phyloP scores from a whole-genome alignment of 2,888 invertebrate genomes.

The Leptothorax acervorum region DNA sequence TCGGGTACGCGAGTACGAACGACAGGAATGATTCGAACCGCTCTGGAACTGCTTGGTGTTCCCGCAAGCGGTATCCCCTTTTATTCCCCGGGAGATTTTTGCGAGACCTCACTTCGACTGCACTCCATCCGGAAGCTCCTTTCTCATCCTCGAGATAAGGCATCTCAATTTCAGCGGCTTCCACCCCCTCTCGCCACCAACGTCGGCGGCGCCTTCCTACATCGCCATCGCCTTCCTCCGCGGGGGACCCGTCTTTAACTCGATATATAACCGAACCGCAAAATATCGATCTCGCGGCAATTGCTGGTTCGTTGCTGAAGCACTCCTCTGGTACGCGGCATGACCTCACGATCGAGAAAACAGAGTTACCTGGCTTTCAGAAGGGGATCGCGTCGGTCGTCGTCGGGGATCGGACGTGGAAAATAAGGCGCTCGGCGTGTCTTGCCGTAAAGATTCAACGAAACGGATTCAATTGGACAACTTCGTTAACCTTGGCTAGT shows the following conservation, averaged over 20 bases:
- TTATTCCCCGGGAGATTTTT: conserved; percentile 79
- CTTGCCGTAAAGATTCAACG: conserved; percentile 7
- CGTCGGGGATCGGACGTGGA: conserved; percentile 40
- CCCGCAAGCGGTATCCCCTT: conserved; percentile 73
- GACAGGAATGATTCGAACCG: conserved; percentile 66
- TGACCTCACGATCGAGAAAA: conserved; percentile 36
- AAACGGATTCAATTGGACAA: conserved; percentile 38
- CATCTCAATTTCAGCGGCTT: conserved; percentile 80
- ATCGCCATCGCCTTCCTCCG: conserved; percentile 30
- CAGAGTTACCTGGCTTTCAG: conserved; percentile 45
- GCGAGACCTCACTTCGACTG: conserved; percentile 73
- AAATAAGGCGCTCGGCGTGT: conserved; percentile 35
- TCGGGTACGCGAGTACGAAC: conserved; percentile 69
- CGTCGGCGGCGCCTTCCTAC: conserved; percentile 19
- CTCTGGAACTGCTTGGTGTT: conserved; percentile 65
- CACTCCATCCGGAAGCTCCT: conserved; percentile 75
- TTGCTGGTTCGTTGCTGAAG: conserved; percentile 47
- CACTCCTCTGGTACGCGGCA: conserved; percentile 34
- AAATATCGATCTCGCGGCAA: conserved; percentile 68
- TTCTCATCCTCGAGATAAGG: conserved; percentile 80
- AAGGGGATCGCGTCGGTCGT: conserved; percentile 30
- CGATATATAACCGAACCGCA: conserved; percentile 71
- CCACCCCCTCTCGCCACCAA: conserved; percentile 43
- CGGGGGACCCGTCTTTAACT: conserved; percentile 64
- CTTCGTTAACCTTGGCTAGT: conserved; percentile 24